Evolutionary conservation across 1,140 invertebrate species (phyloP).

Genomic region (Amphibalanus amphitrite): DNA sequence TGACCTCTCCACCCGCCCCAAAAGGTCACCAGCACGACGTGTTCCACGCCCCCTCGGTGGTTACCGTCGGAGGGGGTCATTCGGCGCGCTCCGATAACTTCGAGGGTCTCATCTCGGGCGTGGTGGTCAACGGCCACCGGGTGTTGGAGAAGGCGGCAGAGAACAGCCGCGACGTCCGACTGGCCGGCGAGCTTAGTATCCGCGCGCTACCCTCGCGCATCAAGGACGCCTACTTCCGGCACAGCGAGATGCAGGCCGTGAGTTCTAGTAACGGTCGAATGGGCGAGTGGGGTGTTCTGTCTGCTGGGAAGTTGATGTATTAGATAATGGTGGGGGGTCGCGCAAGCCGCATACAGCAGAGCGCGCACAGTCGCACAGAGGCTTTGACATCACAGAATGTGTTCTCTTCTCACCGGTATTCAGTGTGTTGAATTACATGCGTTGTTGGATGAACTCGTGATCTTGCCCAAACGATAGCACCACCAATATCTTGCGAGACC

Average conservation of each 20-base stretch:
- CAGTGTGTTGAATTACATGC: no score
- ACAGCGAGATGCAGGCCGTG: not conserved
- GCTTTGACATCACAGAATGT: no score
- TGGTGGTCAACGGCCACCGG: constrained; percentile 67
- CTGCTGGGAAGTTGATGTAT: no score
- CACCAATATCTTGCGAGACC: no score
- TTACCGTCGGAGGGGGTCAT: constrained; percentile 75
- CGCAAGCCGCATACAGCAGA: no score
- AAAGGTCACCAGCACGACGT: constrained; percentile 68
- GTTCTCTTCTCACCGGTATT: no score
- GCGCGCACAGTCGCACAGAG: no score
- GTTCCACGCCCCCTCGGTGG: constrained; percentile 78
- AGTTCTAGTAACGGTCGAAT: no score
- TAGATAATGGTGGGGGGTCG: no score
- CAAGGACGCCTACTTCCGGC: not conserved
- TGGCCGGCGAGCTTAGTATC: constrained; percentile 30
- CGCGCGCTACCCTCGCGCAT: constrained; percentile 12
- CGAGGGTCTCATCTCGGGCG: constrained; percentile 66
- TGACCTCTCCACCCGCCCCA: not conserved
- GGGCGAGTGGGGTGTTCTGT: no score
- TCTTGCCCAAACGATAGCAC: no score
- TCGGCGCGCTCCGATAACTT: constrained; percentile 31
- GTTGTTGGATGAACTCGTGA: no score
- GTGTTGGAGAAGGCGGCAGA: constrained; percentile 69
- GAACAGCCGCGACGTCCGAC: constrained; percentile 49